phyloP scores from a whole-genome alignment of 2,888 invertebrate species.

The Subacronicta megacephala region DNA sequence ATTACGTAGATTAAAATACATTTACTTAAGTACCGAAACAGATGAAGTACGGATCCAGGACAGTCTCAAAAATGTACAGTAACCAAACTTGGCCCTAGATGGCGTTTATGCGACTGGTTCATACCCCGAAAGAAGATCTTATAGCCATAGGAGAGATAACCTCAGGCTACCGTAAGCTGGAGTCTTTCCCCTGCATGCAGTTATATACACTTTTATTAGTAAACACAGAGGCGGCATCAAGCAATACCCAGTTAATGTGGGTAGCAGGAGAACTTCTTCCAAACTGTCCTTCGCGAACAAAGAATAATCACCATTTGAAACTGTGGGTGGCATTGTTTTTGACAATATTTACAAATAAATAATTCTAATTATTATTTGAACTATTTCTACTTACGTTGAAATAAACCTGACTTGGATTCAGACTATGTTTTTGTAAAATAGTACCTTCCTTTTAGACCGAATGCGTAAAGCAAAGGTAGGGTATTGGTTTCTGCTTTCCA shows the following conservation, averaged over 20 bases:
- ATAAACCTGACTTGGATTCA: too few relatives aligned
- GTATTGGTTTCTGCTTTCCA: neutral
- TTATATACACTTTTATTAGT: slow-evolving; percentile 57
- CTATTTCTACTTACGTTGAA: too few relatives aligned
- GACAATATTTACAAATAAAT: too few relatives aligned
- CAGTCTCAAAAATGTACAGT: neutral
- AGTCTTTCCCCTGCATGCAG: slow-evolving; percentile 73
- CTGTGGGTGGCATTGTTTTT: too few relatives aligned
- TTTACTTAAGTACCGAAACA: neutral
- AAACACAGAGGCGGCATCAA: slow-evolving; percentile 32
- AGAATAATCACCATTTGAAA: too few relatives aligned
- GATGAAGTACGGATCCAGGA: neutral
- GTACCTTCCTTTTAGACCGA: neutral
- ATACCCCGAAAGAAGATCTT: slow-evolving; percentile 18
- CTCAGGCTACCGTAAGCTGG: slow-evolving; percentile 69
- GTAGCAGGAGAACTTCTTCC: too few relatives aligned
- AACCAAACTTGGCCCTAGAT: neutral
- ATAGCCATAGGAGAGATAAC: slow-evolving; percentile 38
- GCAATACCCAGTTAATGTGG: neutral
- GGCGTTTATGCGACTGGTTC: neutral
- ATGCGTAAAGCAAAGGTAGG: neutral
- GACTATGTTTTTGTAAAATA: too few relatives aligned
- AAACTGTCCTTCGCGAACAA: too few relatives aligned
- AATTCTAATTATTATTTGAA: too few relatives aligned
- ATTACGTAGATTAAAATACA: too few relatives aligned